A percentile compares a stretch with the other conserved stretches of the same genome.
Evolutionary conservation across 2,888 invertebrate species (phyloP).

Genomic region (Rugalucina vietnamica): DNA sequence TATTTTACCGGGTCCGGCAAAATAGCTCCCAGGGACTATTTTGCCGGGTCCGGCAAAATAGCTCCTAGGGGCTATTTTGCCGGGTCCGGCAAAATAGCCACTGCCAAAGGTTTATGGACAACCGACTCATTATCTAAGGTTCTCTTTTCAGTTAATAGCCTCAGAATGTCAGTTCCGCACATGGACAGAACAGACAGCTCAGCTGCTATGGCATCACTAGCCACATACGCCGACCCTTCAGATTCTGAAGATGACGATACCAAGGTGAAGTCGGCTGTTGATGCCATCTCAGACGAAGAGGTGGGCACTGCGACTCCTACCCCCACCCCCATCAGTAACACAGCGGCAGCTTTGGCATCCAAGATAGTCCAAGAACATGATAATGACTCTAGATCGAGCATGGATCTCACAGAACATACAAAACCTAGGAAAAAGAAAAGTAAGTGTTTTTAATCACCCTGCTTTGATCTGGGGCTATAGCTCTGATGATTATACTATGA

Average conservation of each 20-base stretch:
- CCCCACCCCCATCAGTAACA: conserved; percentile 35
- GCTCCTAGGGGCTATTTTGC: too few relatives aligned
- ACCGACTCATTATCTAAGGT: not conserved
- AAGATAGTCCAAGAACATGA: conserved; percentile 43
- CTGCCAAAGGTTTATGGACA: too few relatives aligned
- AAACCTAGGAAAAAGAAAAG: conserved; percentile 43
- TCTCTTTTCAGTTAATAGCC: not conserved
- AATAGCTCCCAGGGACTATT: too few relatives aligned
- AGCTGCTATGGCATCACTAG: conserved; percentile 72
- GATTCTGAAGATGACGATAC: conserved; percentile 61
- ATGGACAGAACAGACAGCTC: conserved; percentile 74
- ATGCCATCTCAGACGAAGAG: conserved; percentile 78
- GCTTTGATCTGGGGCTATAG: too few relatives aligned
- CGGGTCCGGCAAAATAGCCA: too few relatives aligned
- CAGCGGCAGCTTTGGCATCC: conserved; percentile 49
- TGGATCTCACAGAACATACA: conserved; percentile 34
- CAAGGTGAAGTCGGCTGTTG: conserved; percentile 58
- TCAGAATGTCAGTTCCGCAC: too few relatives aligned
- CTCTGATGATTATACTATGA: too few relatives aligned
- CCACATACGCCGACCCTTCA: conserved; percentile 63
- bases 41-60: too few relatives aligned
- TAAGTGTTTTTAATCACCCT: conserved; percentile 15
- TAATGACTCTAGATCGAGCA: conserved; percentile 60
- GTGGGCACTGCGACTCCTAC: conserved; percentile 54
- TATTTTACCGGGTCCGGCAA: too few relatives aligned